phyloP scores from a whole-genome alignment of 2,113 vertebrate species.

The Caranx ignobilis region DNA sequence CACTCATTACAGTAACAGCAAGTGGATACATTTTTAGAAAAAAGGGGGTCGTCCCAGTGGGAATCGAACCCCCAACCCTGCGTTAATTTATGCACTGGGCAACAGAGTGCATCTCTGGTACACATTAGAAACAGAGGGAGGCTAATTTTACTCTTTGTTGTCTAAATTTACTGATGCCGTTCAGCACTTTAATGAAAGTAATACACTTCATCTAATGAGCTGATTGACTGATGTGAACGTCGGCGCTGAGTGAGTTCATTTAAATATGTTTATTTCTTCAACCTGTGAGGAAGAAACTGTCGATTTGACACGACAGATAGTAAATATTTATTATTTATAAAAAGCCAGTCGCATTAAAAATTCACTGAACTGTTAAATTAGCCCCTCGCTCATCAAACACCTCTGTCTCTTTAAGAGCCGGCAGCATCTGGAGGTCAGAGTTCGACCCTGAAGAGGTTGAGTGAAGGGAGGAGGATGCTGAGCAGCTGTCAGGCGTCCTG shows the following conservation, averaged over 20 bases:
- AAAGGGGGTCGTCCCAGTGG: not conserved
- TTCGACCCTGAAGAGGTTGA: constrained; percentile 52
- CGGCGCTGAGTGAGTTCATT: no score
- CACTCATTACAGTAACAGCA: not conserved
- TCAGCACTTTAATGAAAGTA: not conserved
- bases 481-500: constrained; percentile 62
- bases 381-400: not conserved
- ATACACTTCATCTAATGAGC: not conserved
- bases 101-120: not conserved
- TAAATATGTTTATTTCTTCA: no score
- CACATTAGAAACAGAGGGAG: not conserved
- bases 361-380: not conserved
- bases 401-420: constrained; percentile 55
- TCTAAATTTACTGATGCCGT: not conserved
- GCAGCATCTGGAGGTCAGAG: constrained; percentile 65
- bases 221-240: not conserved
- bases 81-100: not conserved
- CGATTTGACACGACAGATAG: no score
- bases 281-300: no score
- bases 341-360: not conserved
- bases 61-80: constrained; percentile 19
- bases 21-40: constrained; percentile 4
- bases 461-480: constrained; percentile 46
- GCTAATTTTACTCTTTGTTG: not conserved
- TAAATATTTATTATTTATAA: no score